Percentiles rank a stretch among this genome's conserved stretches.
Evolutionary conservation across 2,113 vertebrate genomes (phyloP).

Genomic region (Eulacestoma nigropectus): DNA sequence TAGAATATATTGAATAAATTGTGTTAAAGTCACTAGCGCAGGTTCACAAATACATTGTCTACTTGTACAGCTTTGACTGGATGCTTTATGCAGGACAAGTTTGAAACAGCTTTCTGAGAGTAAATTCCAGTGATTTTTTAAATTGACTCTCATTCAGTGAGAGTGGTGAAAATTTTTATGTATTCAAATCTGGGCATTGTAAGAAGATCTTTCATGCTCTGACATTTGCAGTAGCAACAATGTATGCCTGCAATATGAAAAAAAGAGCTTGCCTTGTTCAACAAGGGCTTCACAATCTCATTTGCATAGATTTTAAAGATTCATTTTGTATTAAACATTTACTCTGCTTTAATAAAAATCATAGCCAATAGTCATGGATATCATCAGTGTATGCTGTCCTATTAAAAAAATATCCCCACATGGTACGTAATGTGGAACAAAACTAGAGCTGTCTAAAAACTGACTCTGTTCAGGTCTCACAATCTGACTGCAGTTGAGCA

Average conservation of each 20-base stretch:
- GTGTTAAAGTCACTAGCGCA: neutral
- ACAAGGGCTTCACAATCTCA: neutral
- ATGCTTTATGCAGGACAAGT: neutral
- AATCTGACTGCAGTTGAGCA: neutral
- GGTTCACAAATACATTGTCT: neutral
- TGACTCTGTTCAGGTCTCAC: neutral
- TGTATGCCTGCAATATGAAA: neutral
- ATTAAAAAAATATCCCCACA: neutral
- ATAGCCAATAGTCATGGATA: neutral
- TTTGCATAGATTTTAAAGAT: slow-evolving; percentile 11
- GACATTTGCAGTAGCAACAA: neutral
- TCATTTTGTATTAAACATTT: slow-evolving; percentile 1
- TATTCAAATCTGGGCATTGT: neutral
- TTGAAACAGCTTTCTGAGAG: slow-evolving; percentile 27
- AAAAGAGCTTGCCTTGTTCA: neutral
- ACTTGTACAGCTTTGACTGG: neutral
- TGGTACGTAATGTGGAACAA: neutral
- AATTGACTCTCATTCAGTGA: slow-evolving; percentile 20
- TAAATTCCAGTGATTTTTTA: slow-evolving; percentile 54
- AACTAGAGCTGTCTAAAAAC: neutral
- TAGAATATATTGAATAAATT: neutral
- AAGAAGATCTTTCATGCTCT: neutral
- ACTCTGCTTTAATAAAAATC: neutral
- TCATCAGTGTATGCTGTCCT: neutral
- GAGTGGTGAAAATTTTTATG: neutral